phyloP scores from a whole-genome alignment of 2,888 invertebrate genomes.

The Mellilla xanthometata region DNA sequence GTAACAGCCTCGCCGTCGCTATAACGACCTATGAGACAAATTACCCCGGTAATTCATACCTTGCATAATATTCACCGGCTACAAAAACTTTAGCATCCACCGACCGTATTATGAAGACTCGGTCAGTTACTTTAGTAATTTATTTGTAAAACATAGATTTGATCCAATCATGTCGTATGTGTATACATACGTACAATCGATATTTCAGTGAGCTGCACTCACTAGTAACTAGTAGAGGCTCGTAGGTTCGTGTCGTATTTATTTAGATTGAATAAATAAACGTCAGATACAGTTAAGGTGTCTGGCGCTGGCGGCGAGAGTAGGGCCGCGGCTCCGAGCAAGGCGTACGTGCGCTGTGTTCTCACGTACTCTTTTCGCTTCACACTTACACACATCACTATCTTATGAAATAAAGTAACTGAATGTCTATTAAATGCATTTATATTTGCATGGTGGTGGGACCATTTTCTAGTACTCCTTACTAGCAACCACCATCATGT shows the following conservation, averaged over 20 bases:
- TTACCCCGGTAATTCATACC: conserved; percentile 29
- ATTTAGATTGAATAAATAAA: conserved; percentile 33
- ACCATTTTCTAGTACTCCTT: too few relatives aligned
- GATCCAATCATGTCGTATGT: too few relatives aligned
- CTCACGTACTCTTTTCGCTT: conserved; percentile 34
- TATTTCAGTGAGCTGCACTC: conserved; percentile 14
- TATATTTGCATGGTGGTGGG: too few relatives aligned
- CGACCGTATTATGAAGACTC: conserved; percentile 15
- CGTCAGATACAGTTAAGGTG: conserved; percentile 34
- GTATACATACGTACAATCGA: not conserved
- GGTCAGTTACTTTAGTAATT: too few relatives aligned
- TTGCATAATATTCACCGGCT: conserved; percentile 26
- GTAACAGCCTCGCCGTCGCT: conserved; percentile 24
- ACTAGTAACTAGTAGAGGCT: conserved; percentile 6
- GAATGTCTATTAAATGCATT: too few relatives aligned
- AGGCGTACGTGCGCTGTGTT: conserved; percentile 26
- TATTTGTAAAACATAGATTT: too few relatives aligned
- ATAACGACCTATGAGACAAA: conserved; percentile 29
- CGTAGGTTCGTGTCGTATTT: conserved; percentile 20
- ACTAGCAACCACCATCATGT: too few relatives aligned
- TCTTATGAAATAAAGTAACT: too few relatives aligned
- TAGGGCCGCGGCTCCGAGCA: conserved; percentile 13
- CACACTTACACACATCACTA: too few relatives aligned
- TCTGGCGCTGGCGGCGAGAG: conserved; percentile 26
- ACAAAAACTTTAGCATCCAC: conserved; percentile 12